phyloP scores from a whole-genome alignment of 2,113 vertebrate genomes.

The Pyxicephalus adspersus region DNA sequence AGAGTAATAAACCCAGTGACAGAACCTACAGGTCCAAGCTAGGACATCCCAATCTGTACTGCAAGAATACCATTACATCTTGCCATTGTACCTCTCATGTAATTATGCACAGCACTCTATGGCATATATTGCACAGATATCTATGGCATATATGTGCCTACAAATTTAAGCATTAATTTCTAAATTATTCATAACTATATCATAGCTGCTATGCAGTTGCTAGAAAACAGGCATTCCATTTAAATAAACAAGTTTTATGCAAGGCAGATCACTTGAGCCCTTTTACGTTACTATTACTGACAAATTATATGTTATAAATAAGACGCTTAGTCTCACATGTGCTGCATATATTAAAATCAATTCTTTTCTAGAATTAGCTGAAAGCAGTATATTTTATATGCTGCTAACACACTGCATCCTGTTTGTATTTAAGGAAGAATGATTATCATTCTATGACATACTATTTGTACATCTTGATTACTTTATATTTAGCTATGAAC shows the following conservation, averaged over 20 bases:
- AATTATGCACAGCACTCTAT: background rate
- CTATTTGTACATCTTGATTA: slow-evolving; percentile 88
- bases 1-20: too few relatives aligned
- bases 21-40: background rate
- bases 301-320: slow-evolving; percentile 49
- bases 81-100: background rate
- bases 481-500: slow-evolving; percentile 86
- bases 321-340: slow-evolving; percentile 41
- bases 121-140: background rate
- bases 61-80: background rate
- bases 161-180: background rate
- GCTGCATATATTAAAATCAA: slow-evolving; percentile 42
- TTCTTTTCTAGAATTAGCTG: slow-evolving; percentile 51
- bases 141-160: background rate
- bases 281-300: slow-evolving; percentile 43
- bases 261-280: slow-evolving; percentile 29
- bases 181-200: background rate
- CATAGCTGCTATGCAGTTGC: background rate
- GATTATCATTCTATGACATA: slow-evolving; percentile 85
- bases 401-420: slow-evolving; percentile 75
- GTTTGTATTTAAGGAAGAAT: slow-evolving; percentile 78
- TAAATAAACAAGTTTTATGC: slow-evolving; percentile 40
- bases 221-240: slow-evolving; percentile 10
- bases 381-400: slow-evolving; percentile 71
- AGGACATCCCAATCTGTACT: background rate